These are phyloP conservation scores for Nomada fabriciana DNA, from an alignment of 2,888 invertebrate species.

Conservation along the genomic window DNA sequence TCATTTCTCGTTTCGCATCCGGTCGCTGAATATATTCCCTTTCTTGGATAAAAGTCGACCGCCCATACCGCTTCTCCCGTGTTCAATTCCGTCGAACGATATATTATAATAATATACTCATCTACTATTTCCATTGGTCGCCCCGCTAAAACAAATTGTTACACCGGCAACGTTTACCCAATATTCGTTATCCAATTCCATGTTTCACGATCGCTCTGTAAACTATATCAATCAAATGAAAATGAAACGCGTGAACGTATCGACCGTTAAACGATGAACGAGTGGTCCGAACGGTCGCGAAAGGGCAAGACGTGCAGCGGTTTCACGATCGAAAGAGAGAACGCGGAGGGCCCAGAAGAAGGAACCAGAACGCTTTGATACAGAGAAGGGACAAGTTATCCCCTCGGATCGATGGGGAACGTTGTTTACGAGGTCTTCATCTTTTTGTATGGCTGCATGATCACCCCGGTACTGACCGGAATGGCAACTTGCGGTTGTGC, in stretches of 20 bases:
- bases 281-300: neutral
- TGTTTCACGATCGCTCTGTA: neutral
- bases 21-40: slow-evolving; percentile 50
- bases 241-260: neutral
- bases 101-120: neutral
- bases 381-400: slow-evolving; percentile 13
- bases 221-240: neutral
- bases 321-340: slow-evolving; percentile 54
- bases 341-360: slow-evolving; percentile 58
- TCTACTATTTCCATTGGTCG: neutral
- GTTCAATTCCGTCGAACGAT: slow-evolving; percentile 41
- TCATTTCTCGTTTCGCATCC: slow-evolving; percentile 62
- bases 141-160: slow-evolving; percentile 13
- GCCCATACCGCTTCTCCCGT: neutral
- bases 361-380: slow-evolving; percentile 56
- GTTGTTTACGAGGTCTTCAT: slow-evolving; percentile 92
- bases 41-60: slow-evolving; percentile 46
- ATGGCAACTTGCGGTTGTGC: slow-evolving; percentile 85
- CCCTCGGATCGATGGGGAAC: neutral
- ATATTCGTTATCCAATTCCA: neutral
- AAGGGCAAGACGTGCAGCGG: neutral
- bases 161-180: slow-evolving; percentile 5
- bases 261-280: neutral
- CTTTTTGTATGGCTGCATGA: slow-evolving; percentile 94
- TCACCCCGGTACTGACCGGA: slow-evolving; percentile 83